Percentiles rank a stretch among this genome's conserved stretches.
phyloP scores from a whole-genome alignment of 2,113 vertebrate species.

The Petrocephalus microphthalmus region DNA sequence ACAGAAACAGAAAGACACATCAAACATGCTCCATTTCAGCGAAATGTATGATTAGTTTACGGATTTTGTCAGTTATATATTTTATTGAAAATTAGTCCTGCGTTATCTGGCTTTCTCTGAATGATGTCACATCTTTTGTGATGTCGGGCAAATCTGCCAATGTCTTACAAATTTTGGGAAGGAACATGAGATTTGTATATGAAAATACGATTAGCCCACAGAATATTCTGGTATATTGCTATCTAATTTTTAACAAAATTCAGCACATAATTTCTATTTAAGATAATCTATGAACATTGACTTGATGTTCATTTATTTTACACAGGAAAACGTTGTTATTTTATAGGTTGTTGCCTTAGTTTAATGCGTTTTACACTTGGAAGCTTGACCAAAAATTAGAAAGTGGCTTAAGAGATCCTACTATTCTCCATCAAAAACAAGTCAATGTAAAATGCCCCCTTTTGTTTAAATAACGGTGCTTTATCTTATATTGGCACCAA shows the following conservation, averaged over 20 bases:
- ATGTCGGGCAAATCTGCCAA: not conserved
- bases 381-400: not conserved
- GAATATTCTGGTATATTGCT: not conserved
- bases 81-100: slow-evolving; percentile 17
- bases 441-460: not conserved
- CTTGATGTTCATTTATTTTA: not conserved
- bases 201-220: not conserved
- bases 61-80: not conserved
- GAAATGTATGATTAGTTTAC: slow-evolving; percentile 27
- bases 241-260: not conserved
- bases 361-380: not conserved
- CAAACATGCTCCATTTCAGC: slow-evolving; percentile 28
- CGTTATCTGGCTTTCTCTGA: slow-evolving; percentile 7
- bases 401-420: not conserved
- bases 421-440: not conserved
- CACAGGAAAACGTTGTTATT: not conserved
- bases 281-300: not conserved
- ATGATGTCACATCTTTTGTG: slow-evolving; percentile 2
- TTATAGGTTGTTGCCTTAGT: not conserved
- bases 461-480: not conserved
- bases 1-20: not conserved
- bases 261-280: not conserved
- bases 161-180: not conserved
- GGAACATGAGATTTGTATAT: not conserved
- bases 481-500: not conserved